Percentiles rank a stretch among this genome's conserved stretches.
Evolutionary conservation across 2,797 vertebrate genomes (phyloP).

Genomic region (Notolepis coatsorum): DNA sequence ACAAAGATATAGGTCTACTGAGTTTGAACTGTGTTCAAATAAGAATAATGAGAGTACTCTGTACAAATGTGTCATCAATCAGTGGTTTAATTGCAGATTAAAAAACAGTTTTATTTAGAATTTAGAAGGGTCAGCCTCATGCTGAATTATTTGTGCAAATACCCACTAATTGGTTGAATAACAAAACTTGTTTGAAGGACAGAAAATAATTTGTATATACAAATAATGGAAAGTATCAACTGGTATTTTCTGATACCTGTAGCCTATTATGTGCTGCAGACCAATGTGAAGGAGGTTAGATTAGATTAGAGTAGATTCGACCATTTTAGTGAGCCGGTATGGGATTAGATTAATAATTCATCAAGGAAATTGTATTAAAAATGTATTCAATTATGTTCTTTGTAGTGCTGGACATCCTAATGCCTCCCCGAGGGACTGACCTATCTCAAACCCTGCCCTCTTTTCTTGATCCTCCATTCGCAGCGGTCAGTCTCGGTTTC

Average conservation of each 20-base stretch:
- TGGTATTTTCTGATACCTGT: background rate
- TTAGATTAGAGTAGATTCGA: too few species aligned
- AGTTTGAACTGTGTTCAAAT: slow-evolving; percentile 13
- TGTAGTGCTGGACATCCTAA: too few species aligned
- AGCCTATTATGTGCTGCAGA: background rate
- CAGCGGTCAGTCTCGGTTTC: too few species aligned
- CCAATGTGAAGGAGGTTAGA: background rate
- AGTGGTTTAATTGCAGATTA: slow-evolving; percentile 11
- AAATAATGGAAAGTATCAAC: background rate
- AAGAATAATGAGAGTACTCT: background rate
- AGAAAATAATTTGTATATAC: too few species aligned
- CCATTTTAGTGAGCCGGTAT: too few species aligned
- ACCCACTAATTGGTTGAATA: slow-evolving; percentile 68
- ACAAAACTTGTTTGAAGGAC: slow-evolving; percentile 32
- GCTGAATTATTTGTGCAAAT: slow-evolving; percentile 40
- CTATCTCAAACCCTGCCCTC: too few species aligned
- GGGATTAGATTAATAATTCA: too few species aligned
- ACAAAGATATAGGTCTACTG: background rate
- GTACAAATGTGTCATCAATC: slow-evolving; percentile 15
- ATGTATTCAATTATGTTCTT: too few species aligned
- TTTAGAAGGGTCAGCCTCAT: slow-evolving; percentile 40
- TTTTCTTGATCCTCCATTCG: too few species aligned
- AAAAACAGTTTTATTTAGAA: slow-evolving; percentile 54
- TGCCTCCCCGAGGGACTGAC: too few species aligned
- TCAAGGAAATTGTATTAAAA: too few species aligned